Conservation (phyloP, 2,888 invertebrate genomes). For the Mystacides longicornis region DNA sequence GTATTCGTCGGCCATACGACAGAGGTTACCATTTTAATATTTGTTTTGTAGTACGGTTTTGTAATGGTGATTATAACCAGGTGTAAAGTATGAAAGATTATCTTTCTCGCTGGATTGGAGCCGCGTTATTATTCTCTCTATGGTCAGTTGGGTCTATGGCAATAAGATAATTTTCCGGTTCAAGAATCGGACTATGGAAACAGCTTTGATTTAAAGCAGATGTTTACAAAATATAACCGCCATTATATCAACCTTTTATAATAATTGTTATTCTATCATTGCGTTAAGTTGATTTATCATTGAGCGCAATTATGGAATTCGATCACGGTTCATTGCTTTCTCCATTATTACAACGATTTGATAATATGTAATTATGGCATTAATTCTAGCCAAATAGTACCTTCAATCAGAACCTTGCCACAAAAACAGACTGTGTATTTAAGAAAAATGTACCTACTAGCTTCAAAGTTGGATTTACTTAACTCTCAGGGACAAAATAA, state of each 20-base stretch:
- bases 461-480: no score
- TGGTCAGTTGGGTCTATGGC: conserved; percentile 12
- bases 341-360: no score
- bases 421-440: no score
- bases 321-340: conserved; percentile 3
- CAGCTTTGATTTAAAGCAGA: conserved; percentile 16
- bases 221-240: conserved; percentile 15
- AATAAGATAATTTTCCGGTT: conserved; percentile 22
- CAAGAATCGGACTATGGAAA: conserved; percentile 15
- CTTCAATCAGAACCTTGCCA: no score
- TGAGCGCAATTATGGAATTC: conserved; percentile 3
- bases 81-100: conserved; percentile 10
- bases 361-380: no score
- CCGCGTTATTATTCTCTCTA: not conserved
- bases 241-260: conserved; percentile 7
- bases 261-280: not conserved
- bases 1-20: no score
- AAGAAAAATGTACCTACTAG: no score
- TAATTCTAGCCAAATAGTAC: no score
- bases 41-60: not conserved
- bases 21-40: not conserved
- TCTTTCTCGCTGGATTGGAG: conserved; percentile 5
- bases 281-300: not conserved
- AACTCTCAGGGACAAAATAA: no score
- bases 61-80: not conserved